Conservation (phyloP, 1,140 invertebrate species). For the Drosophila oshimai region DNA sequence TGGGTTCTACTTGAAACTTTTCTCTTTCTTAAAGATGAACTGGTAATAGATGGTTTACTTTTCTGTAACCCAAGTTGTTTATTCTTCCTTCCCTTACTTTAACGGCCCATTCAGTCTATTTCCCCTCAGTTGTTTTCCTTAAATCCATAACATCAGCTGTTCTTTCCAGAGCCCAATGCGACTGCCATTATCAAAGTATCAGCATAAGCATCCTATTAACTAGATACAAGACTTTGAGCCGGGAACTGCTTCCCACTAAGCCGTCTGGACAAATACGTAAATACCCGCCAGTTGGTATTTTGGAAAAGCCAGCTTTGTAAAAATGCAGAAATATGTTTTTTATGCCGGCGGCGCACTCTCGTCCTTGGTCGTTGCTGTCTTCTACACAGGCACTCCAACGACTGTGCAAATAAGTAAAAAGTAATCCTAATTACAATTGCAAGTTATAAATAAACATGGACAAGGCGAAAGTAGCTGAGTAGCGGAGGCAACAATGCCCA, state of each 20-base stretch:
- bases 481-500: conserved; percentile 17
- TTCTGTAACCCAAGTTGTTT: too few relatives aligned
- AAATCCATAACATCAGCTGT: conserved; percentile 41
- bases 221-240: conserved; percentile 11
- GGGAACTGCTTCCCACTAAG: conserved; percentile 39
- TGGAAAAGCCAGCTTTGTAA: conserved; percentile 41
- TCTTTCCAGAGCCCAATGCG: background rate
- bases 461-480: conserved; percentile 28
- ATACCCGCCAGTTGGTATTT: conserved; percentile 40
- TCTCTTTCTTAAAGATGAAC: too few relatives aligned
- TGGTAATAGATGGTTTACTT: too few relatives aligned
- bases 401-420: conserved; percentile 79
- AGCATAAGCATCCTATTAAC: conserved; percentile 51
- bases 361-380: conserved; percentile 18
- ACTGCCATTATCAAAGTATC: conserved; percentile 32
- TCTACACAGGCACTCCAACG: conserved; percentile 31
- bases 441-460: conserved; percentile 79
- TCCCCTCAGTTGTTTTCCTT: background rate
- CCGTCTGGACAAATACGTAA: conserved; percentile 69
- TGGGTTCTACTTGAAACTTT: too few relatives aligned
- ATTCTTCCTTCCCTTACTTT: too few relatives aligned
- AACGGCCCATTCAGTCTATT: background rate
- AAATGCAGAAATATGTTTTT: conserved; percentile 72
- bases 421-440: conserved; percentile 79
- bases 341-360: conserved; percentile 39